These are phyloP conservation scores for Crax fasciolata DNA, from an alignment of 2,797 vertebrate species.

Conservation along the genomic window DNA sequence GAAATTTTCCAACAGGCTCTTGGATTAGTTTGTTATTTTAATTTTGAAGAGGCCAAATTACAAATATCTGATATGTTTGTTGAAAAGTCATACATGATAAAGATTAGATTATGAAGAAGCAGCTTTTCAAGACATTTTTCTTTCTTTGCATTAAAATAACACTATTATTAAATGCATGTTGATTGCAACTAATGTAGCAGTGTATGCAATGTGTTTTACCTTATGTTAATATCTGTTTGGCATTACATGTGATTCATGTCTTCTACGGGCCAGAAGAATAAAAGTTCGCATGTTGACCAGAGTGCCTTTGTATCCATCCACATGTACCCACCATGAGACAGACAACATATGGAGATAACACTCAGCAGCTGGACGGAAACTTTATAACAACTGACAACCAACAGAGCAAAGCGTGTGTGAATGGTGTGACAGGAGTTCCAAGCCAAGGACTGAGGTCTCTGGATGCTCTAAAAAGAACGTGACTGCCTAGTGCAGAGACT, in stretches of 20 bases:
- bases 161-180: rapidly evolving
- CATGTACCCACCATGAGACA: not conserved
- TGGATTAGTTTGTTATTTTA: not conserved
- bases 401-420: not conserved
- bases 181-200: not conserved
- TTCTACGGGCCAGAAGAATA: not conserved
- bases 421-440: rapidly evolving
- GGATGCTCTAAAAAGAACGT: not conserved
- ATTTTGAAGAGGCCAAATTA: not conserved
- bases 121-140: not conserved
- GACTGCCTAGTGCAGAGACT: not conserved
- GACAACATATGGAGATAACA: not conserved
- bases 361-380: not conserved
- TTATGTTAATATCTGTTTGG: not conserved
- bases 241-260: not conserved
- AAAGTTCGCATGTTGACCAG: rapidly evolving
- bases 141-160: not conserved
- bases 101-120: not conserved
- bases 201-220: not conserved
- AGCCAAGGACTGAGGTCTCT: not conserved
- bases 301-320: rapidly evolving
- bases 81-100: not conserved
- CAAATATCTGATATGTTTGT: not conserved
- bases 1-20: not conserved
- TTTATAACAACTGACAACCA: not conserved